Evolutionary conservation across 2,888 invertebrate genomes (phyloP), one percentile per base, ranked within the genome.

Genomic region (Eledone cirrhosa): DNA sequence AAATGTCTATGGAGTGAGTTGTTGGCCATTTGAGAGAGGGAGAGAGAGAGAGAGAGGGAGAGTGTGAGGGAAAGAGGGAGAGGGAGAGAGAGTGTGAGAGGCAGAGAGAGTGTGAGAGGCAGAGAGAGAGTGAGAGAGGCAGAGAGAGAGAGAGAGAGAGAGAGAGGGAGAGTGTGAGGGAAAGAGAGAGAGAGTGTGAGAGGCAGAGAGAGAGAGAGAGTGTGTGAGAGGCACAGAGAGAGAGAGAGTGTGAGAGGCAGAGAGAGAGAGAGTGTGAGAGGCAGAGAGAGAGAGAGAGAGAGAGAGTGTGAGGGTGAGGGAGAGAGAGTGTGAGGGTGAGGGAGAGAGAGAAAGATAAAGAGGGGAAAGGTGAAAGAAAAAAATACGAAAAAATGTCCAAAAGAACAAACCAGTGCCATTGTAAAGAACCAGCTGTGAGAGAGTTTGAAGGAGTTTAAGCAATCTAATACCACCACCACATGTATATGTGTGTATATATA

Each of bases 191-290:
- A 48, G 48, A 59, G 63, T 41, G 63, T 31, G 72, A 74, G 72
- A 33, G 59, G 78, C 33, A 69, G 65, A 78, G 72, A 74, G 47
- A 31, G 63, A 74, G 48, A 72, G 48, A 33, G 72, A 59, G 29
- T 33, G 41, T 47, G 74, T 33, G 24, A n/a, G 33, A 75, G 48
- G 31, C 27, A 69, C 8, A 24, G 63, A 33, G 63, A 72, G 41
- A 59, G 47, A 78, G 63, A 74, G 29, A 53, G 11, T 63, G 27
- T 24, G 31, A 59, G 29, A 63, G 72, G 72, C 2, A n/a, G 63
- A 78, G 78, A 77, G 74, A 74, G 59, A 80, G 78, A 63, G 33
- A 75, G 41, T 78, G 7, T 59, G 33, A 65, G 24, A 80, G 67
- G 77, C 13, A 2, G 79, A 78, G 63, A 74, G 31, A 16, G 69